Evolutionary conservation across 2,888 invertebrate genomes (phyloP), one percentile per base, ranked within the genome.

Genomic region (Calephelis perditalis): DNA sequence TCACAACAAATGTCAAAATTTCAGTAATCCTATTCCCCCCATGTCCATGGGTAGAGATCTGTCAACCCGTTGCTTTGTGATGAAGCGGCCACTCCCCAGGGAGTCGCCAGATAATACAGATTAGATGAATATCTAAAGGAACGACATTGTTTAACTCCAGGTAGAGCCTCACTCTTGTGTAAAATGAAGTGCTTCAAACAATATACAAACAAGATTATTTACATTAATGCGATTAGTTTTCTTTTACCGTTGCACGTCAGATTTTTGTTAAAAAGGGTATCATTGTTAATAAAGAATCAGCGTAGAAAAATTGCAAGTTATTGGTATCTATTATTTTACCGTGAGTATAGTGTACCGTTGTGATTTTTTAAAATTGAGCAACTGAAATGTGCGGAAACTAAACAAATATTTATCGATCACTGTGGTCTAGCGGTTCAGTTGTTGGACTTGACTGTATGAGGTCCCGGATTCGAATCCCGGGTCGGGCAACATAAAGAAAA

Each of bases 21-120:
- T 83, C 71, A 79, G 83, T 85, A 86, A 89, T 85, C 82, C 84
- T 80, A 84, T 88, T 82, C 77, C 49, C 74, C 73, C 71, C 75
- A 78, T 78, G 83, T 78, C 76, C 75, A 81, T 79, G 82, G 79
- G 81, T 80, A 73, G 78, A 81, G 82, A 86, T 83, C 87, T 90
- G 89, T 90, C 89, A 90, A 89, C 89, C 88, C 87, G 83, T 86
- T 86, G 84, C 86, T 90, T 90, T 89, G 89, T 88, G 82, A 78
- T 72, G 81, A 76, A 77, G 81, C 85, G 85, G 76, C 79, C 76
- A 71, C 88, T 67, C 89, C 54, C 79, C 87, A 86, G 89, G 81
- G 73, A 78, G 72, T 79, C 69, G 69, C 67, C 78, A 81, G 86
- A 88, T 87, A 84, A 86, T 79, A 78, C 75, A 86, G 89, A 88